Percentiles rank a stretch among this genome's conserved stretches.
Conservation (phyloP, 2,113 vertebrate species). For the Mastomys coucha region DNA sequence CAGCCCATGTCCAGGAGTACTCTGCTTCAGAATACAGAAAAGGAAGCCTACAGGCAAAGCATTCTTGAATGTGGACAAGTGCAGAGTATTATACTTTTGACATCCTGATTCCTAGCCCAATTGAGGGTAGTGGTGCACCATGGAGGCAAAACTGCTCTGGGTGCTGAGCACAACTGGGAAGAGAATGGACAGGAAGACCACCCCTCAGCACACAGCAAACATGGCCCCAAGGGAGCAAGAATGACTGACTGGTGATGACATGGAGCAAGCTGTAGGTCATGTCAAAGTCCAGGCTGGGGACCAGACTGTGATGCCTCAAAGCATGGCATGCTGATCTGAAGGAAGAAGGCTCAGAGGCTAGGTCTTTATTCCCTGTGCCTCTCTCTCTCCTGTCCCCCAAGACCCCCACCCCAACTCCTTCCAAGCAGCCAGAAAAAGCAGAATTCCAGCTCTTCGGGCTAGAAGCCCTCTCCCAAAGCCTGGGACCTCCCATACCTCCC, state of each 20-base stretch:
- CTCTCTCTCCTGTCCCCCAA: too few species aligned
- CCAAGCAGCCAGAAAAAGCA: background rate
- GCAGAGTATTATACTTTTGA: background rate
- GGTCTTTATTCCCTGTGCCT: background rate
- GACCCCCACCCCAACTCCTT: background rate
- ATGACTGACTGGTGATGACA: background rate
- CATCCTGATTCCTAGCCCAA: background rate
- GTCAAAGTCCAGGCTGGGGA: too few species aligned
- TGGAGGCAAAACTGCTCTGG: background rate
- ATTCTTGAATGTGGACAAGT: background rate
- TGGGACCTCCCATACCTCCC: background rate
- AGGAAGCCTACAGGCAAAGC: accelerated
- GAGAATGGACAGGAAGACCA: background rate
- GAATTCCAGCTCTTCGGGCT: too few species aligned
- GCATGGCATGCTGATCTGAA: background rate
- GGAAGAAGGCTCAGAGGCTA: background rate
- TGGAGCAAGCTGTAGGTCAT: background rate
- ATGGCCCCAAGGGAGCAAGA: background rate
- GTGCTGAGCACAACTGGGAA: background rate
- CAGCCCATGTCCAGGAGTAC: accelerated
- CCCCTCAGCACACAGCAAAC: background rate
- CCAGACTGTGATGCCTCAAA: background rate
- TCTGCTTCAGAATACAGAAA: accelerated
- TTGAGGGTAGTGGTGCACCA: background rate
- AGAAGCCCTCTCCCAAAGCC: background rate